Evolutionary conservation across 1,140 invertebrate genomes (phyloP), one percentile per base, ranked within the genome.

Genomic region (Pygmarrhopalites habei): DNA sequence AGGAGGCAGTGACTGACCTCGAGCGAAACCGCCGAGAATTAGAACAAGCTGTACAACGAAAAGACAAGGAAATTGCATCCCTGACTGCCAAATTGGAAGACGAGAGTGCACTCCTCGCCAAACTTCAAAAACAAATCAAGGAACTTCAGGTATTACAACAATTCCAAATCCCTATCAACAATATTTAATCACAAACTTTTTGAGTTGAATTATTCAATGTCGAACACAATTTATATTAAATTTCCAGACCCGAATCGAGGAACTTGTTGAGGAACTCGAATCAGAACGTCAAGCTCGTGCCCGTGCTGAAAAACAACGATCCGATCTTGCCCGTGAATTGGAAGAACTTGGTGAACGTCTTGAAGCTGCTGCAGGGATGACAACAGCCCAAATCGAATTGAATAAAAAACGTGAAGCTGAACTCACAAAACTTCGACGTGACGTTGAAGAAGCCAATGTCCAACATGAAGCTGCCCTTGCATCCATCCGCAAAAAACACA

Each of bases 371-470:
- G 96, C 95, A 79, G 96, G 96, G 79, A 96, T 95, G 70, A 99
- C 96, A 64, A 91, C 92, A 56, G 94, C 95, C 70, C 95, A 99
- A 98, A 98, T n/a, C n/a, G n/a, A n/a, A n/a, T n/a, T n/a, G n/a
- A n/a, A n/a, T n/a, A n/a, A n/a, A n/a, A n/a, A n/a, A 81, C 89
- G 95, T 71, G 95, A 99, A 79, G 90, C 92, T 73, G 96, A 99
- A 80, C 85, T 99, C 66, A 87, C 91, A 82, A 99, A 99, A 78
- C 85, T 99, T 47, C 89, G 95, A 73, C 89, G 95, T 74, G 95
- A 99, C 78, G 84, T 99, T 72, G 96, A 99, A 78, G 96, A 99
- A 79, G 84, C 91, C 74, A 95, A 97, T 81, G 92, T 98, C 77
- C 94, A 98, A 79, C 94, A 98, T 77, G 96, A 99, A 80, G 86